Base-by-base conservation (phyloP, 2,113 vertebrate genomes). In the Chrysemys picta region DNA sequence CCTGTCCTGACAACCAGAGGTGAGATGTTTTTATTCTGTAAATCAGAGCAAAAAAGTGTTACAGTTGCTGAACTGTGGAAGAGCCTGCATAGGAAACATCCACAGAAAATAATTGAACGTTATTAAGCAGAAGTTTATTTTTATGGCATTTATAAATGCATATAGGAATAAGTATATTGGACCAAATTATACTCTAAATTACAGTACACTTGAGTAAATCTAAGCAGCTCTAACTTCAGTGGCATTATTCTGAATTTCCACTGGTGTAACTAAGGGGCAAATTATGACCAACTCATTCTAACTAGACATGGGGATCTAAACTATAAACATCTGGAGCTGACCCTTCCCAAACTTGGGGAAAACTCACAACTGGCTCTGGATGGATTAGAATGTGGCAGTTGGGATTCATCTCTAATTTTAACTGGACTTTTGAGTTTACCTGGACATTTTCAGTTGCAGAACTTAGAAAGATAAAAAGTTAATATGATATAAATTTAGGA, bases 391-490 rank as follows among this genome's bases (percentile, higher is more conserved):
- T 1, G n/a, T 22, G 80, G 16, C 38, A 10, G 81, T 21, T 21
- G 50, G 85, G 59, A 52, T 49, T 85, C 35, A 5, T 6, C 69
- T 45, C 13, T 0, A 29, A 14, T 87, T 75, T 22, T 17, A 1
- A 35, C 89, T 87, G 53, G 62, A 13, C 38, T 87, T 54, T 72
- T 3, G 86, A 3, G 31, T 80, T 91, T 89, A 16, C 80, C 57
- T 47, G 29, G 4, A 45, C 6, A 0, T 87, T 82, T 82, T 90
- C 95, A 84, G 72, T 42, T 16, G 90, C 21, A 85, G 80, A 90
- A 59, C 52, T 90, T 59, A 82, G 76, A 82, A 91, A 93, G 95
- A 91, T 78, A 89, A 93, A 90, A 94, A 94, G 91, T 88, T 82
- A 93, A 85, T 59, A 1, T 0, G 54, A 80, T 91, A 76, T 85